Evolutionary conservation across 2,113 vertebrate species (phyloP).

Genomic region (Odocoileus virginianus): DNA sequence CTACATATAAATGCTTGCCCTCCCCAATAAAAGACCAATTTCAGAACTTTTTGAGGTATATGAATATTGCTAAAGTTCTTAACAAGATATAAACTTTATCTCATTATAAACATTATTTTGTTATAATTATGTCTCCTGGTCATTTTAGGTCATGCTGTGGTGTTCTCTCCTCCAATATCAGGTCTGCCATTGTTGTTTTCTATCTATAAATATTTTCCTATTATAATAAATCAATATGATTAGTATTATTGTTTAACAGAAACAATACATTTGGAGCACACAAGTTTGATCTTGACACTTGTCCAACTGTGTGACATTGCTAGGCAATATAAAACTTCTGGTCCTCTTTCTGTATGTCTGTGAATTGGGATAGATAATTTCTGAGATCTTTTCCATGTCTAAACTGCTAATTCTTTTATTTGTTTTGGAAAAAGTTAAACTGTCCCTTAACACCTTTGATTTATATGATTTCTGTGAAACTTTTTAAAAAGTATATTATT

Average conservation of each 20-base stretch:
- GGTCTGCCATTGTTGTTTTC: not conserved
- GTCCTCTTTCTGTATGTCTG: not conserved
- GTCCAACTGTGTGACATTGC: not conserved
- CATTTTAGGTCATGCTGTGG: not conserved
- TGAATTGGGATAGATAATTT: not conserved
- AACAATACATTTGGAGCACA: not conserved
- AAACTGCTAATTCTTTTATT: not conserved
- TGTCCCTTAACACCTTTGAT: not conserved
- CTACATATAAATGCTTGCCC: not conserved
- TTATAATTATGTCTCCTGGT: not conserved
- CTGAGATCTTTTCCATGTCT: not conserved
- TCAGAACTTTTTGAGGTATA: not conserved
- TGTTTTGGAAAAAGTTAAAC: slow-evolving; percentile 8
- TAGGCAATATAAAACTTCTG: not conserved
- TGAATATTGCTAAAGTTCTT: not conserved
- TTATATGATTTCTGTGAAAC: not conserved
- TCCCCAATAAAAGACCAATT: not conserved
- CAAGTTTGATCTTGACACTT: not conserved
- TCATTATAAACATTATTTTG: not conserved
- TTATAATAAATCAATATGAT: not conserved
- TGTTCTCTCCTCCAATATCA: not conserved
- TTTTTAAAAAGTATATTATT: not conserved
- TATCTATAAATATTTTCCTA: not conserved
- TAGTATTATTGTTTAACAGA: not conserved
- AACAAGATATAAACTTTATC: not conserved